Evolutionary conservation across 2,797 vertebrate genomes (phyloP).

Genomic region (Manis pentadactyla): DNA sequence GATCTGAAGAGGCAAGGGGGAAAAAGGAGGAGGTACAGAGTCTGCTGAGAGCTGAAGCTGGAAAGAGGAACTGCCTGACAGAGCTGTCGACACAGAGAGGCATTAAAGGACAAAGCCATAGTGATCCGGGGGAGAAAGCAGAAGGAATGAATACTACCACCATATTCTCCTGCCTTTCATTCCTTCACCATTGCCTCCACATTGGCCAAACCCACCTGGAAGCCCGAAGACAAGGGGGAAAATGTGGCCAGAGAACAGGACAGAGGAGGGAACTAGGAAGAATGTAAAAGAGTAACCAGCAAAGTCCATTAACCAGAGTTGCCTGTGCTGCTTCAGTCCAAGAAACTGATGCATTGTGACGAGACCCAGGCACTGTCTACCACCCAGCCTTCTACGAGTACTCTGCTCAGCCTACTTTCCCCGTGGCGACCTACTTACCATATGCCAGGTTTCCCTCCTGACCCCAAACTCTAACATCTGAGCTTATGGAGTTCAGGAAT

Average conservation of each 20-base stretch:
- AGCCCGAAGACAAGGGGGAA: constrained; percentile 23
- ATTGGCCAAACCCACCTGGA: not conserved
- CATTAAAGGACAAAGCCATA: not conserved
- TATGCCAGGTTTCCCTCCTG: not conserved
- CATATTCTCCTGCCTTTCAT: not conserved
- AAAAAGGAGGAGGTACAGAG: not conserved
- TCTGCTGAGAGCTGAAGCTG: not conserved
- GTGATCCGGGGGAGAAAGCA: not conserved
- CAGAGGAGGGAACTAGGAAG: not conserved
- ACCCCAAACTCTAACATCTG: not conserved
- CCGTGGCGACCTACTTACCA: not conserved
- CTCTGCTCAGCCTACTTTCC: not conserved
- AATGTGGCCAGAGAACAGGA: not conserved
- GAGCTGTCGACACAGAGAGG: not conserved
- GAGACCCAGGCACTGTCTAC: not conserved
- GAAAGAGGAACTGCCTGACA: not conserved
- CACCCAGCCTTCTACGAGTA: not conserved
- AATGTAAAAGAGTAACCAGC: not conserved
- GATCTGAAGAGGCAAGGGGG: not conserved
- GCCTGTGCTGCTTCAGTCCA: not conserved
- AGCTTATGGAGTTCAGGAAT: constrained; percentile 15
- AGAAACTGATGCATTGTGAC: not conserved
- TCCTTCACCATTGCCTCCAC: not conserved
- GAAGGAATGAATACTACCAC: not conserved
- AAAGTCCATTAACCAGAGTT: not conserved